These are phyloP conservation scores for Ectemnius continuus DNA, from an alignment of 2,888 invertebrate genomes.

Conservation along the genomic window DNA sequence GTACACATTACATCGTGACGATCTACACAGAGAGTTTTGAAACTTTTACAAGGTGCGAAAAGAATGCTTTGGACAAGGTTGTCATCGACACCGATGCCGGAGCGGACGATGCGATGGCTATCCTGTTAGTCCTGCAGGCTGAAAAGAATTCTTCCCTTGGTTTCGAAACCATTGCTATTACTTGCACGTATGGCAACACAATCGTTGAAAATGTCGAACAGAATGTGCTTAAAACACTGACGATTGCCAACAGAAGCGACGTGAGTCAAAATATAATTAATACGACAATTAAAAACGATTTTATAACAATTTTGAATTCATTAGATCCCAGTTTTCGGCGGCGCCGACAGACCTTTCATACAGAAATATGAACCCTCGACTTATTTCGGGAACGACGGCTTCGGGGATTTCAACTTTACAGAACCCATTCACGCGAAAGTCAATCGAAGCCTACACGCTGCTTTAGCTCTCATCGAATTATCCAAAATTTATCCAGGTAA, in stretches of 20 bases:
- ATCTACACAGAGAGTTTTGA: slow-evolving; percentile 6
- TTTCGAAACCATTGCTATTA: slow-evolving; percentile 79
- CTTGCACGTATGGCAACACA: slow-evolving; percentile 80
- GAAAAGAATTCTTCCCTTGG: slow-evolving; percentile 43
- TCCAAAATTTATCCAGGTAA: slow-evolving; percentile 71
- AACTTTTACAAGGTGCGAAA: slow-evolving; percentile 25
- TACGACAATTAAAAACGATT: background rate
- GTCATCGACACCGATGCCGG: slow-evolving; percentile 79
- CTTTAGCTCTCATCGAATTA: slow-evolving; percentile 75
- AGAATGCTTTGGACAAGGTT: slow-evolving; percentile 25
- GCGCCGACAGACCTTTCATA: slow-evolving; percentile 72
- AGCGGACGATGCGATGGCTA: slow-evolving; percentile 78
- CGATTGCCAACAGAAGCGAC: slow-evolving; percentile 71
- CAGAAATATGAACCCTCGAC: slow-evolving; percentile 57
- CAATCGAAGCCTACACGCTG: slow-evolving; percentile 76
- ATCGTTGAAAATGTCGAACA: slow-evolving; percentile 77
- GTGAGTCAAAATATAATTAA: slow-evolving; percentile 64
- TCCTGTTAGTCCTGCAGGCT: slow-evolving; percentile 73
- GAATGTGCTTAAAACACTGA: slow-evolving; percentile 79
- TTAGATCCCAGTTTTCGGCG: slow-evolving; percentile 79
- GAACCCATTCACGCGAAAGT: slow-evolving; percentile 68
- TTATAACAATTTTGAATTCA: slow-evolving; percentile 8
- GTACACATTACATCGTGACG: slow-evolving; percentile 20
- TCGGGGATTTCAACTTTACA: slow-evolving; percentile 78
- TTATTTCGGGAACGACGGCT: slow-evolving; percentile 79